Evolutionary conservation across 2,888 invertebrate species (phyloP).

Genomic region (Fissipunctia ypsillon): DNA sequence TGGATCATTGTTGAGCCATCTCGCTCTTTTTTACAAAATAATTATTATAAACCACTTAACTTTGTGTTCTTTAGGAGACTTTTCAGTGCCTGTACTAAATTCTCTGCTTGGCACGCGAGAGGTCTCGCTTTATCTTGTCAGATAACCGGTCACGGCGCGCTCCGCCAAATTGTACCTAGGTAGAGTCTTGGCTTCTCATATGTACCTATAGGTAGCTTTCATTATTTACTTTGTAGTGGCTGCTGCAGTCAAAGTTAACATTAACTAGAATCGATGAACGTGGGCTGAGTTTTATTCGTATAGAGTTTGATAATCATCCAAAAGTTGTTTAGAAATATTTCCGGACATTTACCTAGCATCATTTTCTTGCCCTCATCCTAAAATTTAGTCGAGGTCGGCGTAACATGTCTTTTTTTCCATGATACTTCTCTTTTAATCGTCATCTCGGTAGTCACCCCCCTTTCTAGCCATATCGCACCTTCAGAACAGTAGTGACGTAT

Average conservation of each 20-base stretch:
- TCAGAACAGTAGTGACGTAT: too few species aligned
- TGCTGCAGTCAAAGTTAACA: background rate
- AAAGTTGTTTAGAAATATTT: background rate
- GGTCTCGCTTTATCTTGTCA: too few species aligned
- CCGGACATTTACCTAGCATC: background rate
- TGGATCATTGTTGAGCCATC: too few species aligned
- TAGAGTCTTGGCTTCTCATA: background rate
- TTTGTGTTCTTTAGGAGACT: too few species aligned
- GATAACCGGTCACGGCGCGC: too few species aligned
- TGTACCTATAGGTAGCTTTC: background rate
- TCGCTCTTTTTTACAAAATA: too few species aligned
- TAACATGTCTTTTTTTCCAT: background rate
- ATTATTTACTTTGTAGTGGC: background rate
- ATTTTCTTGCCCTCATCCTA: too few species aligned
- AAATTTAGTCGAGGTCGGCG: background rate
- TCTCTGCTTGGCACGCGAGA: too few species aligned
- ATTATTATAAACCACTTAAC: too few species aligned
- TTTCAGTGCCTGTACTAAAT: too few species aligned
- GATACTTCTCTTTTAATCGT: background rate
- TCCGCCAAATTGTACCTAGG: too few species aligned
- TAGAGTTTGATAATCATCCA: background rate
- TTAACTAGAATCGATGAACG: background rate
- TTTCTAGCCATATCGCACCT: background rate
- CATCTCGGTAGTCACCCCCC: background rate
- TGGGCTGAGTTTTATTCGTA: background rate